Evolutionary conservation across 1,140 invertebrate genomes (phyloP), one percentile per base, ranked within the genome.

Genomic region (Drosophila nebulosa): DNA sequence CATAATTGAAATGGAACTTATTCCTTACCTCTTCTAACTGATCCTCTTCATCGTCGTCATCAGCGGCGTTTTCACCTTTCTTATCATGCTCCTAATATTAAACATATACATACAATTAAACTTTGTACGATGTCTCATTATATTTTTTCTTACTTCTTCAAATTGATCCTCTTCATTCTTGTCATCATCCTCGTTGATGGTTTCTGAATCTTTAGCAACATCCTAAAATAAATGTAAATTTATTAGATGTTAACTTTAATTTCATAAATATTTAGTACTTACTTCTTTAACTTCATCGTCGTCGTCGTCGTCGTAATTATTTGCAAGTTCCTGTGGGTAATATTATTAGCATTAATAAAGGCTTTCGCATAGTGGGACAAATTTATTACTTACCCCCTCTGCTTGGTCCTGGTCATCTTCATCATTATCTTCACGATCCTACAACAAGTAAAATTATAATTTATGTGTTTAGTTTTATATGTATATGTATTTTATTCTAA

Each of bases 11-110:
- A 4, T n/a, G n/a, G 3, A 21, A 9, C 3, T 32, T 21, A 10
- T 21, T 21, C 3, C 39, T 21, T 10, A 18, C 18, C 2, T 21
- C 39, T 14, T 46, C 39, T 21, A 46, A 46, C 3, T 46, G 39
- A 46, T 46, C 39, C 0, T 69, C 64, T 1, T 63, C 59, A 30
- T 90, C 69, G n/a, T 72, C 61, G 2, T 14, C 62, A 14, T 69
- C 26, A 7, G n/a, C 73, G 27, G 27, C 24, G 4, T 57, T 64
- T 9, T 56, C 12, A 24, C 51, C 26, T 10, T 58, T 35, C 26
- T 71, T 7, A 21, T 46, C 39, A 10, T 46, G 39, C 39, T 46
- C 39, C 39, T 46, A 21, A 46, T 1, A 10, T n/a, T 7, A n/a
- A n/a, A n/a, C n/a, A n/a, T n/a, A n/a, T n/a, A n/a, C n/a, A 12